phyloP scores from a whole-genome alignment of 2,888 invertebrate genomes.

The Ophraella communa region DNA sequence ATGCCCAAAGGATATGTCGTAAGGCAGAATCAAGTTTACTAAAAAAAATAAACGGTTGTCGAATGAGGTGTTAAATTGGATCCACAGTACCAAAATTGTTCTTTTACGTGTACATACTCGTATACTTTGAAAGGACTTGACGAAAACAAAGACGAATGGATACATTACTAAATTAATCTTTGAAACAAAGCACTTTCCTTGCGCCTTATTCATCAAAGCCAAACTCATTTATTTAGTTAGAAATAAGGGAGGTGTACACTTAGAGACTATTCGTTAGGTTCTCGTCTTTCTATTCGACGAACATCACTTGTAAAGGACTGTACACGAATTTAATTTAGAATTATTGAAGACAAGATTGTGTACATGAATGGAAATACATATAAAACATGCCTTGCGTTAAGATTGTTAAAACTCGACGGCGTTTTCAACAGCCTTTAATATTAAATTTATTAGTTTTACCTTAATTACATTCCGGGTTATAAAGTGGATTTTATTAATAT shows the following conservation, averaged over 20 bases:
- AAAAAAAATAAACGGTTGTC: conserved; percentile 32
- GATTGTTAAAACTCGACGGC: background rate
- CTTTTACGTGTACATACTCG: conserved; percentile 37
- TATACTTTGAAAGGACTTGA: conserved; percentile 44
- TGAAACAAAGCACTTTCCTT: conserved; percentile 58
- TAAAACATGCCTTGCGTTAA: background rate
- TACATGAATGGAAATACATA: background rate
- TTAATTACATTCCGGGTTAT: background rate
- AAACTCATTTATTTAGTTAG: conserved; percentile 58
- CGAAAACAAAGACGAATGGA: conserved; percentile 58
- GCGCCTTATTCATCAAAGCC: conserved; percentile 58
- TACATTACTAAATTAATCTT: conserved; percentile 60
- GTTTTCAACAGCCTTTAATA: background rate
- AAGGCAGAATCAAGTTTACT: too few species aligned
- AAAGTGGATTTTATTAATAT: background rate
- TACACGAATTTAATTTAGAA: conserved; percentile 36
- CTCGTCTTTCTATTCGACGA: conserved; percentile 42
- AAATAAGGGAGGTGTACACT: conserved; percentile 51
- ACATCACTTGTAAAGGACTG: conserved; percentile 48
- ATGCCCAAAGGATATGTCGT: too few species aligned
- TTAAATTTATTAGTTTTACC: background rate
- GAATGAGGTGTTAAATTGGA: conserved; percentile 42
- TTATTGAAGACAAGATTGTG: conserved; percentile 20
- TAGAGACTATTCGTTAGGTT: conserved; percentile 53
- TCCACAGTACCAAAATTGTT: conserved; percentile 31